phyloP scores from a whole-genome alignment of 2,797 vertebrate genomes.

The Lagocephalus sceleratus region DNA sequence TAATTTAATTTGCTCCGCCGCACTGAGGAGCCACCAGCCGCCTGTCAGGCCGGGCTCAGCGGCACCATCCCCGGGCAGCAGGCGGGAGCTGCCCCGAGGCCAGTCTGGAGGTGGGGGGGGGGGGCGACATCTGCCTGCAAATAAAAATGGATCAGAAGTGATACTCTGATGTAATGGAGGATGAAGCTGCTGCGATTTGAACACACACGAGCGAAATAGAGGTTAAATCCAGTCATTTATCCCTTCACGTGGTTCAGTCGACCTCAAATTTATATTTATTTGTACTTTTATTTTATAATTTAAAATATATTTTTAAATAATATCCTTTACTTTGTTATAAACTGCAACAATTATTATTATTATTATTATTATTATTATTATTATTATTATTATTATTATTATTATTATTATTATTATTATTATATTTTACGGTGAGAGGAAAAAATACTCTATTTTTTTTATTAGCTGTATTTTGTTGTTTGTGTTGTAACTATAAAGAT shows the following conservation, averaged over 20 bases:
- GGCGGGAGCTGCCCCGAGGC: slow-evolving; percentile 57
- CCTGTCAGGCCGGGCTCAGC: slow-evolving; percentile 62
- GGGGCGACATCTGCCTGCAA: slow-evolving; percentile 53
- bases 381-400: not conserved
- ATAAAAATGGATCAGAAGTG: slow-evolving; percentile 43
- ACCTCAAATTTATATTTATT: too few species aligned
- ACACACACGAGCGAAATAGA: not conserved
- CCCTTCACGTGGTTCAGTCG: too few species aligned
- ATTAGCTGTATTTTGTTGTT: not conserved
- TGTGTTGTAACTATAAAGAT: not conserved
- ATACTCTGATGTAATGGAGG: slow-evolving; percentile 22
- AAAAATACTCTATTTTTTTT: not conserved
- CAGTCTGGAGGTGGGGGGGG: slow-evolving; percentile 20
- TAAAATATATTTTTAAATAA: too few species aligned
- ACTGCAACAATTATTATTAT: not conserved
- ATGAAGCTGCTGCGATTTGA: not conserved
- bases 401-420: not conserved
- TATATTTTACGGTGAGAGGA: not conserved
- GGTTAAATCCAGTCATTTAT: not conserved
- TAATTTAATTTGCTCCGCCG: slow-evolving; percentile 81
- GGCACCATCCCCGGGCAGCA: slow-evolving; percentile 55
- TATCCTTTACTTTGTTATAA: not conserved
- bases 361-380: not conserved
- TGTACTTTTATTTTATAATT: too few species aligned
- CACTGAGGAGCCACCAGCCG: slow-evolving; percentile 76